Conservation (phyloP, 2,888 invertebrate species). For the Callyntrura guangdongensis region DNA sequence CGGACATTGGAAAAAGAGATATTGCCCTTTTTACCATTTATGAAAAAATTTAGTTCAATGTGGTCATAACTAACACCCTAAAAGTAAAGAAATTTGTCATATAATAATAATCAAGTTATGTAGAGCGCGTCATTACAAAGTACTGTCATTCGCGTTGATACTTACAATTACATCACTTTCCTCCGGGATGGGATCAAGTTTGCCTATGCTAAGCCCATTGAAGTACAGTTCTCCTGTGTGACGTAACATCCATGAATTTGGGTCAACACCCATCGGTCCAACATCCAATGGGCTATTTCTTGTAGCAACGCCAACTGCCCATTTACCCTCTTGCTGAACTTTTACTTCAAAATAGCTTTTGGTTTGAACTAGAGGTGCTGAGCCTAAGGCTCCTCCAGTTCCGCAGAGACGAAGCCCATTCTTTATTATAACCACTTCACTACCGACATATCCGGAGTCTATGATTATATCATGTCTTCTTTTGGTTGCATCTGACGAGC, state of each 20-base stretch:
- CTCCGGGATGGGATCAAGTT: slow-evolving; percentile 89
- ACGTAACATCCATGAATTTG: slow-evolving; percentile 97
- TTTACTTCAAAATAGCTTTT: slow-evolving; percentile 99
- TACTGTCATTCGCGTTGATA: too few species aligned
- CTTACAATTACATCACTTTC: slow-evolving; percentile 96
- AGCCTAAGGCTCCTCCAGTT: slow-evolving; percentile 97
- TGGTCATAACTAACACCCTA: slow-evolving; percentile 98
- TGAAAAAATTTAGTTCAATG: slow-evolving; percentile 96
- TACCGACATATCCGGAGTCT: slow-evolving; percentile 88
- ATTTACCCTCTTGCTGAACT: slow-evolving; percentile 95
- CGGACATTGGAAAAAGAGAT: slow-evolving; percentile 95
- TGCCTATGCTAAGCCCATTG: slow-evolving; percentile 92
- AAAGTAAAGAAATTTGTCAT: slow-evolving; percentile 84
- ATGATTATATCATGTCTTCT: slow-evolving; percentile 79
- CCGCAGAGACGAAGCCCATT: slow-evolving; percentile 97
- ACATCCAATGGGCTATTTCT: slow-evolving; percentile 94
- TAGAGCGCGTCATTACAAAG: too few species aligned
- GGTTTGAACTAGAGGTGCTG: slow-evolving; percentile 97
- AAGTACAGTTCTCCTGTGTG: slow-evolving; percentile 95
- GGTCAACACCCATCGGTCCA: slow-evolving; percentile 95
- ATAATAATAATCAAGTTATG: too few species aligned
- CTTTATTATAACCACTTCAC: slow-evolving; percentile 98
- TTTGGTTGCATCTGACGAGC: slow-evolving; percentile 56
- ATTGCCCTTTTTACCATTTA: slow-evolving; percentile 96
- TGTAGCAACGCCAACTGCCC: slow-evolving; percentile 98